Evolutionary conservation across 2,797 vertebrate genomes (phyloP), one percentile per base, ranked within the genome.

Genomic region (Takifugu ocellatus): DNA sequence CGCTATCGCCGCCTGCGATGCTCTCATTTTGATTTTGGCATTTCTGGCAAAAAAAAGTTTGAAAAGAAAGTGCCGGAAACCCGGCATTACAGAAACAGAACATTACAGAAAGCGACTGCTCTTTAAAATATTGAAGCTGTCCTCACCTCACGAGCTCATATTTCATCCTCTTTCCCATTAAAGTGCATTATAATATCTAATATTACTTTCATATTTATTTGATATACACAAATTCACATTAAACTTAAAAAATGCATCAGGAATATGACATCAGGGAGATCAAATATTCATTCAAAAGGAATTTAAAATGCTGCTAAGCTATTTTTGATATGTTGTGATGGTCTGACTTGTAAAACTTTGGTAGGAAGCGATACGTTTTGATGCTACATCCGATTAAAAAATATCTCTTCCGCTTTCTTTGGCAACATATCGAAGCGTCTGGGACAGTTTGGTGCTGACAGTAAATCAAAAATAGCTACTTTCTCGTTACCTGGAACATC

Each of bases 401-500:
- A 33, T 48, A 25, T 51, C 15, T 49, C 8, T n/a, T 33, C 21
- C 21, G 21, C 21, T 21, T 21, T 21, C 21, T 21, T 21, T 21
- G 3, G 21, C 4, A 14, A 2, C 15, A 5, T 16, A 47, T 9
- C 24, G 9, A 6, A 1, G 9, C 45, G 9, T 47, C 5, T 21
- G 17, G 21, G 11, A 7, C 2, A 0, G 11, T 49, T 12, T 49
- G 4, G 3, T 16, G 14, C 26, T 5, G 49, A 9, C 2, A 49
- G 17, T 6, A 10, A 53, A 50, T 52, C 0, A 39, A 27, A 1
- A 31, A 0, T 26, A 49, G 16, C 6, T 3, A 7, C 11, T 59
- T 39, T 2, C 17, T 25, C 5, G 54, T 11, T 21, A 99, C 97
- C 95, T 99, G 97, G 73, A 99, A 99, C 96, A 99, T 98, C 63